Conservation (phyloP, 2,888 invertebrate genomes). For the Nebria salina region DNA sequence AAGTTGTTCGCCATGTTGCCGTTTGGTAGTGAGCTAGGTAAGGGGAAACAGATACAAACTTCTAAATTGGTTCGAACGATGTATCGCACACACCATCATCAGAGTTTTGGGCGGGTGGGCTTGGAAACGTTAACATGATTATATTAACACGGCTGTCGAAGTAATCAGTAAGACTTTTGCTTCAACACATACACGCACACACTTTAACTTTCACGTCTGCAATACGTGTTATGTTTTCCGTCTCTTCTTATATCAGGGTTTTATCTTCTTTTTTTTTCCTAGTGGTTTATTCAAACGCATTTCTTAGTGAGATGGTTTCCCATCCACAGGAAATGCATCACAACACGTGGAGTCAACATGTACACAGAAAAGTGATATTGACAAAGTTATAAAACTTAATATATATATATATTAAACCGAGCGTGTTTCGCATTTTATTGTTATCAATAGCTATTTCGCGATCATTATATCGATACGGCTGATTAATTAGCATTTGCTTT, state of each 20-base stretch:
- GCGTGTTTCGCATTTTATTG: too few species aligned
- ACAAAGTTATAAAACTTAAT: too few species aligned
- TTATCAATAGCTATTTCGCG: too few species aligned
- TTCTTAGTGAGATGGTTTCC: neutral
- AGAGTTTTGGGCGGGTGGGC: neutral
- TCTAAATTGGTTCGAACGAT: slow-evolving; percentile 1
- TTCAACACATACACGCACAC: slow-evolving; percentile 6
- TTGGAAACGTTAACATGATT: slow-evolving; percentile 17
- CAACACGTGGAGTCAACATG: neutral
- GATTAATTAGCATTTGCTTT: too few species aligned
- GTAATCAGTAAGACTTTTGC: slow-evolving; percentile 38
- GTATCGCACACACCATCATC: neutral
- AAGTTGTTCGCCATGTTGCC: neutral
- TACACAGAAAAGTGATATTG: neutral
- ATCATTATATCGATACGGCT: too few species aligned
- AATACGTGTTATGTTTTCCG: neutral
- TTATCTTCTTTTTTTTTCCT: neutral
- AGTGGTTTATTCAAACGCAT: neutral
- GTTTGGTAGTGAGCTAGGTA: neutral
- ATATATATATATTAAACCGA: too few species aligned
- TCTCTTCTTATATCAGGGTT: neutral
- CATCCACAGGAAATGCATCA: neutral
- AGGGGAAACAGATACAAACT: neutral
- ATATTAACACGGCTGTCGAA: slow-evolving; percentile 39
- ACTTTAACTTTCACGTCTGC: neutral